Conservation (phyloP, 2,797 vertebrate genomes). For the Xerus rutilus region DNA sequence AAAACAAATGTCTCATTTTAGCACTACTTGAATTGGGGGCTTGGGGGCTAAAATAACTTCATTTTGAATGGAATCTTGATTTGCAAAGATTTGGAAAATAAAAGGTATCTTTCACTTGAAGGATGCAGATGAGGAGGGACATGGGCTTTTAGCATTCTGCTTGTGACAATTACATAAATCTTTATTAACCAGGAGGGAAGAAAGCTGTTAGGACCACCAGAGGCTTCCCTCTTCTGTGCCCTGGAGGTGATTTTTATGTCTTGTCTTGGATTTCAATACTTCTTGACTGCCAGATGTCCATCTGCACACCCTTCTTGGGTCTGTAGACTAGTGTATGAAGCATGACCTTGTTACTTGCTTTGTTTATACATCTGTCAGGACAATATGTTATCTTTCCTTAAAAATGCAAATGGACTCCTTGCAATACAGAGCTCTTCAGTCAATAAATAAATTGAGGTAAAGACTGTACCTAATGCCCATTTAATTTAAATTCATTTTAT, state of each 20-base stretch:
- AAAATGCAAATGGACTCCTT: conserved; percentile 89
- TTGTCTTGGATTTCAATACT: conserved; percentile 87
- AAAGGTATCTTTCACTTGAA: conserved; percentile 82
- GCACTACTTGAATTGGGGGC: neutral
- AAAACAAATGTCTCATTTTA: conserved; percentile 68
- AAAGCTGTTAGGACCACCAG: conserved; percentile 82
- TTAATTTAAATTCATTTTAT: conserved; percentile 94
- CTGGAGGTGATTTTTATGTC: conserved; percentile 87
- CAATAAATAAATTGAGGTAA: conserved; percentile 91
- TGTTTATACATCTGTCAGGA: conserved; percentile 91
- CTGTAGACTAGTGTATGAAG: conserved; percentile 88
- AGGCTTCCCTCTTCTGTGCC: conserved; percentile 84
- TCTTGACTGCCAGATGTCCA: conserved; percentile 88
- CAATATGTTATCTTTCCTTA: conserved; percentile 91
- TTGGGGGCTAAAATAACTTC: conserved; percentile 34
- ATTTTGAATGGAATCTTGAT: conserved; percentile 72
- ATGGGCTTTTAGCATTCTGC: conserved; percentile 84
- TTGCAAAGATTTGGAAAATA: conserved; percentile 79
- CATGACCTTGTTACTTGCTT: conserved; percentile 90
- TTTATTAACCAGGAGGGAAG: conserved; percentile 85
- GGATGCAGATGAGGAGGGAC: conserved; percentile 82
- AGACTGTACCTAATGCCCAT: conserved; percentile 91
- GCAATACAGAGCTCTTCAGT: conserved; percentile 88
- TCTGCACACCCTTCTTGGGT: conserved; percentile 87
- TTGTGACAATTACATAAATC: conserved; percentile 86